Percentiles rank a stretch among this genome's conserved stretches.
Evolutionary conservation across 2,888 invertebrate genomes (phyloP).

Genomic region (Tanytarsus gracilentus): DNA sequence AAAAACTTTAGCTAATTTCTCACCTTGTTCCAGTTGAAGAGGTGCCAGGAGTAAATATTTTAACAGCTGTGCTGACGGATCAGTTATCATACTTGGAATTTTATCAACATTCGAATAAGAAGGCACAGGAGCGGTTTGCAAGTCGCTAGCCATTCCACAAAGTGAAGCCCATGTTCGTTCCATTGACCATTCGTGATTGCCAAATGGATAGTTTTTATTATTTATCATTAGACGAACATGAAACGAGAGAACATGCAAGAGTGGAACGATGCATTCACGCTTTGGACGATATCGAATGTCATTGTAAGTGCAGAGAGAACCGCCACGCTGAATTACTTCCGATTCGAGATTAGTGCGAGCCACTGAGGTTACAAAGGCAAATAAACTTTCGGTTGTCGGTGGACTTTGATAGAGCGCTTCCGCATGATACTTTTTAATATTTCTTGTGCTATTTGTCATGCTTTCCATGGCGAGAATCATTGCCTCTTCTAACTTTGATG

Average conservation of each 20-base stretch:
- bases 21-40: slow-evolving; percentile 76
- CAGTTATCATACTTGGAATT: slow-evolving; percentile 77
- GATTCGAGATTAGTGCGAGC: slow-evolving; percentile 88
- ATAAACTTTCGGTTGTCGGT: slow-evolving; percentile 62
- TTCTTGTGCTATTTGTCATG: slow-evolving; percentile 79
- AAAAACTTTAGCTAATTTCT: slow-evolving; percentile 36
- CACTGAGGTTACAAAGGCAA: slow-evolving; percentile 81
- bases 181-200: slow-evolving; percentile 48
- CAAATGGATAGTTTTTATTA: slow-evolving; percentile 17
- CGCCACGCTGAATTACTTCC: slow-evolving; percentile 83
- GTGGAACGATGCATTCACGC: slow-evolving; percentile 75
- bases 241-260: slow-evolving; percentile 78
- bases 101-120: slow-evolving; percentile 47
- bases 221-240: slow-evolving; percentile 63
- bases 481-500: slow-evolving; percentile 66
- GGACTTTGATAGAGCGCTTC: slow-evolving; percentile 39
- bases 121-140: slow-evolving; percentile 39
- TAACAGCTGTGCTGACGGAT: slow-evolving; percentile 76
- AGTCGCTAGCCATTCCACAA: slow-evolving; percentile 39
- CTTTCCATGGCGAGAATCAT: slow-evolving; percentile 91
- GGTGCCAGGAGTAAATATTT: slow-evolving; percentile 82
- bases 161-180: slow-evolving; percentile 45
- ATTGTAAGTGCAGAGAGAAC: slow-evolving; percentile 53
- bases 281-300: slow-evolving; percentile 62
- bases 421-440: slow-evolving; percentile 52